Evolutionary conservation across 37 sponge, comb jelly and placozoan species (phyloP).

Genomic region (Beroe forskalii): DNA sequence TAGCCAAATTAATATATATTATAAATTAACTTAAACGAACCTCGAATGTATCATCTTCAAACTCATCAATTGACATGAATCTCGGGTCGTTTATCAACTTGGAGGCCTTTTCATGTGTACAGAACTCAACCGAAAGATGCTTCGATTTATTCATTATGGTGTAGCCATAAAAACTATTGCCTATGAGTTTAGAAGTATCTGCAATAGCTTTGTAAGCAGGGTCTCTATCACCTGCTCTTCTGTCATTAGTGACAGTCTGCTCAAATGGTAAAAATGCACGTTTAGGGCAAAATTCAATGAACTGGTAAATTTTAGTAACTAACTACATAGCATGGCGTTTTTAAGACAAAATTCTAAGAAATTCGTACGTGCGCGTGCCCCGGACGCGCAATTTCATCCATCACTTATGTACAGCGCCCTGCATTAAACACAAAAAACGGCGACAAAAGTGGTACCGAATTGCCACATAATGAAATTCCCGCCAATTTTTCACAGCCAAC

Average conservation of each 20-base stretch:
- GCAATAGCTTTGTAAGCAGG: background rate
- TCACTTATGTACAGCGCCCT: too few relatives aligned
- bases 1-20: too few relatives aligned
- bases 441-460: too few relatives aligned
- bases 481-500: too few relatives aligned
- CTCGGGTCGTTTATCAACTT: background rate
- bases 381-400: too few relatives aligned
- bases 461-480: too few relatives aligned
- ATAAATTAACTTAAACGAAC: background rate
- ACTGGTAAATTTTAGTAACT: background rate
- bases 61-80: background rate
- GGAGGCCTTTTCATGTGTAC: background rate
- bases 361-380: too few relatives aligned
- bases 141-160: background rate
- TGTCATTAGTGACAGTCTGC: background rate
- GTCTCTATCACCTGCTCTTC: slow-evolving; percentile 4
- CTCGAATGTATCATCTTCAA: background rate
- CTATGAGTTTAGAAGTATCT: background rate
- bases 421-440: too few relatives aligned
- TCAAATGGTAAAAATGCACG: background rate
- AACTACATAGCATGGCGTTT: too few relatives aligned
- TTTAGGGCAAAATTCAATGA: background rate
- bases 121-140: background rate
- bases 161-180: background rate
- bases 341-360: too few relatives aligned